Evolutionary conservation across 2,113 vertebrate genomes (phyloP).

Genomic region (Aix galericulata): DNA sequence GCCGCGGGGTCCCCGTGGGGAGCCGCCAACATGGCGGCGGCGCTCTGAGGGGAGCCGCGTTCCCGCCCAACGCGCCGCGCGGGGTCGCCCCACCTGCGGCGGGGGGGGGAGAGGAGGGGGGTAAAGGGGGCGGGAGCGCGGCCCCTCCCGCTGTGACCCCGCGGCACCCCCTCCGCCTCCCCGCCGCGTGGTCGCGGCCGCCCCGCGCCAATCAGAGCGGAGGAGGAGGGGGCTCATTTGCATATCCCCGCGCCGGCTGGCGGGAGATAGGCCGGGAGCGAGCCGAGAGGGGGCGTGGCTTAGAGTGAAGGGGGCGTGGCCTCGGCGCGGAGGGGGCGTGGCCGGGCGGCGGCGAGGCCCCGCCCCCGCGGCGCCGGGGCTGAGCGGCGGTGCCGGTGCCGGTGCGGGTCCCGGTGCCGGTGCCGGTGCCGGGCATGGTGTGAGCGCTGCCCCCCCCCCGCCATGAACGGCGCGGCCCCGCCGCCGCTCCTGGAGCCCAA

Average conservation of each 20-base stretch:
- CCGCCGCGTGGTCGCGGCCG: background rate
- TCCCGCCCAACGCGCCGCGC: no score
- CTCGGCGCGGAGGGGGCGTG: background rate
- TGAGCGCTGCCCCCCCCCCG: background rate
- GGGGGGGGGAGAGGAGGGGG: no score
- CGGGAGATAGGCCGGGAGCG: no score
- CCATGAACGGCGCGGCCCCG: slow-evolving; percentile 85
- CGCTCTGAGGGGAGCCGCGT: no score
- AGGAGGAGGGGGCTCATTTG: background rate
- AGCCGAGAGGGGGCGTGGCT: accelerated
- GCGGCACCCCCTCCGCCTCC: background rate
- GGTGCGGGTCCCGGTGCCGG: background rate
- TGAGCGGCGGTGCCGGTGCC: background rate
- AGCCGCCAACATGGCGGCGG: no score
- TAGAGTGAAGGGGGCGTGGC: accelerated
- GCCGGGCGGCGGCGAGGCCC: background rate
- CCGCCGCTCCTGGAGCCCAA: slow-evolving; percentile 86
- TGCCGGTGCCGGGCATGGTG: slow-evolving; percentile 38
- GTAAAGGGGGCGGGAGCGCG: accelerated
- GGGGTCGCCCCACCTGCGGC: background rate
- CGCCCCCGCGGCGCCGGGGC: slow-evolving; percentile 17
- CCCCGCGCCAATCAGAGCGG: background rate
- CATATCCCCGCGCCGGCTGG: background rate
- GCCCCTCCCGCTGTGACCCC: background rate
- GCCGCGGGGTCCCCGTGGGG: no score